These are phyloP conservation scores for Chloroceryle aenea DNA, from an alignment of 2,113 vertebrate genomes.

Conservation along the genomic window DNA sequence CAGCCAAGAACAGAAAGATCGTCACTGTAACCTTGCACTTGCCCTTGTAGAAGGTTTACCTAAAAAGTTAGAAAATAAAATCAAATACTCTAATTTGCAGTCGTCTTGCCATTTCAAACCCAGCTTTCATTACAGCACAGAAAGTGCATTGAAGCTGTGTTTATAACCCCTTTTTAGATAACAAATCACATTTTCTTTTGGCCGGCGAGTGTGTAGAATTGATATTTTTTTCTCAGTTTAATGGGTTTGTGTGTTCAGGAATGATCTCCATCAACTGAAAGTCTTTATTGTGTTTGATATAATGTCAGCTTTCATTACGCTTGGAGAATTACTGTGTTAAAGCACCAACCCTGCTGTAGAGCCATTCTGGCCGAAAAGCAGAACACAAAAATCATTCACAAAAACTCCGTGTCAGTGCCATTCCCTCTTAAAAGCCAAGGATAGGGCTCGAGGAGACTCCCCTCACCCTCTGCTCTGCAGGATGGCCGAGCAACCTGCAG, in stretches of 20 bases:
- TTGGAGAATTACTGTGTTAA: conserved; percentile 80
- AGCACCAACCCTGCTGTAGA: conserved; percentile 71
- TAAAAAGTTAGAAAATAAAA: conserved; percentile 73
- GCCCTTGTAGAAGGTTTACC: conserved; percentile 77
- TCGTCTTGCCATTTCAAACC: conserved; percentile 73
- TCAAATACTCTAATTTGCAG: conserved; percentile 78
- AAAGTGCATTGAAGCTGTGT: conserved; percentile 80
- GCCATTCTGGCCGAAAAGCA: conserved; percentile 35
- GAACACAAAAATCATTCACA: conserved; percentile 58
- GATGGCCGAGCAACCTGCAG: fast-evolving
- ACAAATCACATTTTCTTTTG: conserved; percentile 84
- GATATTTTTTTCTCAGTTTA: conserved; percentile 81
- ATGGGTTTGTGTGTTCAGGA: conserved; percentile 89
- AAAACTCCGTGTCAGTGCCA: fast-evolving
- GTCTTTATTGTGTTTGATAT: conserved; percentile 99
- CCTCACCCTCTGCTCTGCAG: fast-evolving
- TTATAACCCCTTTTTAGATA: conserved; percentile 82
- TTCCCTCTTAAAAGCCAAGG: conserved; percentile 1
- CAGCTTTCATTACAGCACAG: conserved; percentile 77
- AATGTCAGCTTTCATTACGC: conserved; percentile 97
- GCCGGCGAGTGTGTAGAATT: conserved; percentile 79
- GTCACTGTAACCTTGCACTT: conserved; percentile 62
- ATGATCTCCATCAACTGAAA: conserved; percentile 96
- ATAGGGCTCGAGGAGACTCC: neutral
- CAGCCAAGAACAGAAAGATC: conserved; percentile 34